Conservation (phyloP, 2,797 vertebrate species). For the Epinephelus coioides region DNA sequence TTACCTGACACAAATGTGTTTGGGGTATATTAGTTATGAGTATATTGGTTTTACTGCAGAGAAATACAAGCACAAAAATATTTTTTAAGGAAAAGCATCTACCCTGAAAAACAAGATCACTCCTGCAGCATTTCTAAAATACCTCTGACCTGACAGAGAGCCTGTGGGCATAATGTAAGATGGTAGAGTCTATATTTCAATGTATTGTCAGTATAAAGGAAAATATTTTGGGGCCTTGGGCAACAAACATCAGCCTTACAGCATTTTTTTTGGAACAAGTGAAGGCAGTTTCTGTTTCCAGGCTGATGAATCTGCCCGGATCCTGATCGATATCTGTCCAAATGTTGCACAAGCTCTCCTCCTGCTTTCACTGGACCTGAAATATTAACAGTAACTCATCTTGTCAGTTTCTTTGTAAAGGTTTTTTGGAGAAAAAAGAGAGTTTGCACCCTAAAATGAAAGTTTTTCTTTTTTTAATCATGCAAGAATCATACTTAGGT, state of each 20-base stretch:
- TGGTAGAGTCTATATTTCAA: not conserved
- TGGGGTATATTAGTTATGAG: not conserved
- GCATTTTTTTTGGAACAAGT: conserved; percentile 1
- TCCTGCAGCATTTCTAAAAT: not conserved
- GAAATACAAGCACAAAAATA: not conserved
- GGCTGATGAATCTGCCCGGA: conserved; percentile 22
- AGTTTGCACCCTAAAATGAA: not conserved
- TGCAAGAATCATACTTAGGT: not conserved
- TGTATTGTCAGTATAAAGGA: conserved; percentile 2
- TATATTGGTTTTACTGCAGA: not conserved
- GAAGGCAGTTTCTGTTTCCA: conserved; percentile 26
- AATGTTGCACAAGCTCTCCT: conserved; percentile 32
- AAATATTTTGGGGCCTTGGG: not conserved
- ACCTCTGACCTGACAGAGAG: not conserved
- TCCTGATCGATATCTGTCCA: conserved; percentile 35
- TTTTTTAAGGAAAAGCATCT: not conserved
- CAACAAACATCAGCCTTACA: not conserved
- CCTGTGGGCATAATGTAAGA: not conserved
- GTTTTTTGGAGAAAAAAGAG: not conserved
- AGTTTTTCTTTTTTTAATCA: not conserved
- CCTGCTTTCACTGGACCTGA: conserved; percentile 5
- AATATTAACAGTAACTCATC: not conserved
- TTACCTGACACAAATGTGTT: not conserved
- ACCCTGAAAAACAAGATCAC: not conserved
- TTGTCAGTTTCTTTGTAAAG: not conserved